A percentile compares a stretch with the other conserved stretches of the same genome.
Conservation (phyloP, 2,888 invertebrate genomes). For the Aphrophora alni region DNA sequence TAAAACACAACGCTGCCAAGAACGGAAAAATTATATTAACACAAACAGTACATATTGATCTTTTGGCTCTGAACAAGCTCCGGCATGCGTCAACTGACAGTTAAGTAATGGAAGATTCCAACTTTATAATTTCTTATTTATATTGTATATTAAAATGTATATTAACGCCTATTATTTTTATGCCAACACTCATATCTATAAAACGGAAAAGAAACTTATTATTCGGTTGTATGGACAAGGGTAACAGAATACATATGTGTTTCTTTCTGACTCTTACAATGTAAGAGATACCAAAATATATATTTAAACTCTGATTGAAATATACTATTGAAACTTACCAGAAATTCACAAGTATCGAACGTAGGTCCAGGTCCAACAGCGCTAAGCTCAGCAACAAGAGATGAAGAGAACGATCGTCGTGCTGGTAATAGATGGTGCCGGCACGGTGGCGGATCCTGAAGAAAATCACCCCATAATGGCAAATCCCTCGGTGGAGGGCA, state of each 20-base stretch:
- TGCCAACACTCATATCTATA: no score
- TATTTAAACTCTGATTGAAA: no score
- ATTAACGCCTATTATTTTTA: no score
- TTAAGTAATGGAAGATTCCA: neutral
- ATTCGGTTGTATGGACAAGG: no score
- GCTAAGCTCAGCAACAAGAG: constrained; percentile 48
- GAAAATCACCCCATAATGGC: constrained; percentile 40
- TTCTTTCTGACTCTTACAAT: no score
- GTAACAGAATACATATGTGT: no score
- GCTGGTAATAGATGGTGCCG: constrained; percentile 43
- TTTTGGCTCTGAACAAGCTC: neutral
- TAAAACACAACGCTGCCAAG: no score
- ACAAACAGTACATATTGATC: neutral
- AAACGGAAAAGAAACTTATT: no score
- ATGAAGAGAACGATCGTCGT: constrained; percentile 48
- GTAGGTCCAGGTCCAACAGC: constrained; percentile 47
- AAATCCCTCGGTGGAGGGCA: constrained; percentile 45
- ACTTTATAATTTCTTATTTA: no score
- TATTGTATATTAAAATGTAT: no score
- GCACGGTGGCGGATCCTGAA: constrained; percentile 31
- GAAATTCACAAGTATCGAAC: constrained; percentile 46
- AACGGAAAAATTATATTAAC: no score
- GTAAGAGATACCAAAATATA: no score
- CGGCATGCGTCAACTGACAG: neutral
- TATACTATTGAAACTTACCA: constrained; percentile 44